Base-by-base conservation (phyloP, 2,797 vertebrate genomes). In the Takifugu rubripes region DNA sequence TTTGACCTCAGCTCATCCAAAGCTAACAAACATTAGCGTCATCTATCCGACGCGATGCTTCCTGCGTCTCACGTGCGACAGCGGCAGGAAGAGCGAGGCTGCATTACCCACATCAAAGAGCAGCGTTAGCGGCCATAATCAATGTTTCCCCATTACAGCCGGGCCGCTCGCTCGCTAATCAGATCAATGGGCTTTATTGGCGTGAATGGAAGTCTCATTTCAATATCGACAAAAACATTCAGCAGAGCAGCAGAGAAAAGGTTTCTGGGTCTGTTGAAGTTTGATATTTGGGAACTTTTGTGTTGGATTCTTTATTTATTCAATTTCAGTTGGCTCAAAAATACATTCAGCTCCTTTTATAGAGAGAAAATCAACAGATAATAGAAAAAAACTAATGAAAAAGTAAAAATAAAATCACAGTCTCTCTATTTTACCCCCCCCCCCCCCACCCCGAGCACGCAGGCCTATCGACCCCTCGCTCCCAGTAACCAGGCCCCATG, bases 71-170 rank as follows among this genome's bases (percentile, higher is more conserved):
- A 33, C 33, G 33, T 33, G 33, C 33, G 33, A 33, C 33, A 29
- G 4, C 42, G 42, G 75, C 82, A 75, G 83, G 47, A 49, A 25
- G 47, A 25, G 24, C 11, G 47, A 26, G 47, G 25, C 47, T 53
- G 78, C 71, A 60, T 90, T 89, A 90, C 90, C 89, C 84, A 88
- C 88, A 92, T 91, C 89, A 82, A 91, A 87, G 83, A 74, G 87
- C 78, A 53, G 82, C 82, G 88, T 91, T 90, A 89, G 90, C 88
- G 86, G 86, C 86, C 83, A 87, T 90, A 88, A 92, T 91, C 90
- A 90, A 91, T 91, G 89, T 81, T 75, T 81, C 82, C 85, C 89
- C 89, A 90, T 90, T 89, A 90, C 73, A 48, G 61, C 74, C 54
- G 54, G 75, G 77, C 29, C 42, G 31, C 71, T 64, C 61, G 59